phyloP scores from a whole-genome alignment of 2,113 vertebrate species.

The Oncorhynchus keta region DNA sequence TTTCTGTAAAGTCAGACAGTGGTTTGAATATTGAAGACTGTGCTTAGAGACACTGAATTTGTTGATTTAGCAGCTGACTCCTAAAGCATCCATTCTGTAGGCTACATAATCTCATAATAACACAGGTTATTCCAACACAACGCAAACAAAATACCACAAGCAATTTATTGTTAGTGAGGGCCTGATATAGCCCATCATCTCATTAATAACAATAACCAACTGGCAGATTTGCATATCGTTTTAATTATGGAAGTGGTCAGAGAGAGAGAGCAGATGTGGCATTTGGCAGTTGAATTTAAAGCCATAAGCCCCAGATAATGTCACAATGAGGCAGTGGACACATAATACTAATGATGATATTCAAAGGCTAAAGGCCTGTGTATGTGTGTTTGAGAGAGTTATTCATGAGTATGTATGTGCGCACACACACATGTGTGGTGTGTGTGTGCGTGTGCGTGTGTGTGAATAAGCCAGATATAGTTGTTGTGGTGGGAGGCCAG shows the following conservation, averaged over 20 bases:
- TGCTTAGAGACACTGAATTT: neutral
- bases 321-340: neutral
- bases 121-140: no score
- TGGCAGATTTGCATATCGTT: slow-evolving; percentile 44
- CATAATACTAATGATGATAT: neutral
- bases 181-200: slow-evolving; percentile 23
- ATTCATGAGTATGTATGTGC: slow-evolving; percentile 3
- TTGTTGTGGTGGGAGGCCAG: no score
- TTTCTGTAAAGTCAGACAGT: neutral
- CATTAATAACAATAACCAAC: slow-evolving; percentile 37
- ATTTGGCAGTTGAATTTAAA: slow-evolving; percentile 29
- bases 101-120: slow-evolving; percentile 10
- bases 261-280: slow-evolving; percentile 55
- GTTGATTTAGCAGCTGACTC: slow-evolving; percentile 38
- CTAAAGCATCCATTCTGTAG: neutral
- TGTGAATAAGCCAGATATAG: no score
- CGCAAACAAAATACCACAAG: slow-evolving; percentile 30
- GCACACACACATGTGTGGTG: neutral
- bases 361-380: neutral
- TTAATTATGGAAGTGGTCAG: slow-evolving; percentile 51
- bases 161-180: slow-evolving; percentile 22
- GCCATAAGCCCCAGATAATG: neutral
- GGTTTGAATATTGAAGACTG: neutral
- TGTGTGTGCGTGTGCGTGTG: neutral
- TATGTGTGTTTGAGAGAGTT: no score